Conservation (phyloP, 2,888 invertebrate species). For the Ormyrus thymus region DNA sequence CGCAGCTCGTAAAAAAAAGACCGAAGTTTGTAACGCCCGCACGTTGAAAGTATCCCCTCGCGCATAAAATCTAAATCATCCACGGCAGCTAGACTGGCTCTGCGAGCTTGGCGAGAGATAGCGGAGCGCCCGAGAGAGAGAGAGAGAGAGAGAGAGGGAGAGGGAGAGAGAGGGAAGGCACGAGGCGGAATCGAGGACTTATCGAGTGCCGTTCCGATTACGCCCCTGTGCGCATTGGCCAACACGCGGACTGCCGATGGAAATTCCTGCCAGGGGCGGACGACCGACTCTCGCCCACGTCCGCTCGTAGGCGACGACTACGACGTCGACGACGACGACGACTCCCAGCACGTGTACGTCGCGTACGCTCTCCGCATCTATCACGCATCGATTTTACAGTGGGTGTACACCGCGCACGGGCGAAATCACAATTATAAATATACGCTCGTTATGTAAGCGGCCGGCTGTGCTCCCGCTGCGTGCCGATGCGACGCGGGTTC, state of each 20-base stretch:
- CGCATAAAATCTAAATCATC: background rate
- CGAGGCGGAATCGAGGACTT: conserved; percentile 42
- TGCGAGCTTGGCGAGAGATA: background rate
- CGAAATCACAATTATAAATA: too few relatives aligned
- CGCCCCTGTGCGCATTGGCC: conserved; percentile 42
- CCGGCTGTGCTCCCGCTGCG: background rate
- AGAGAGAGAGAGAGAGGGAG: background rate
- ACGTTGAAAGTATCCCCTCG: background rate
- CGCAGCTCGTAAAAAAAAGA: too few relatives aligned
- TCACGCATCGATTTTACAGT: background rate
- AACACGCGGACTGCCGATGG: conserved; percentile 19
- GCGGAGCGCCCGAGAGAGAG: too few relatives aligned
- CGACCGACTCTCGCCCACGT: background rate
- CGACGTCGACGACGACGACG: too few relatives aligned
- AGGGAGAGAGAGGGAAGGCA: conserved; percentile 8
- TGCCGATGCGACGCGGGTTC: background rate
- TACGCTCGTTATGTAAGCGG: background rate
- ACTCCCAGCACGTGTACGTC: too few relatives aligned
- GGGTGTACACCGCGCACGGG: background rate
- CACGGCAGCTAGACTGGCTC: too few relatives aligned
- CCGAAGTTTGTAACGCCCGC: background rate
- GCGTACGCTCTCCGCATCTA: background rate
- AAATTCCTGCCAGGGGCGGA: conserved; percentile 50
- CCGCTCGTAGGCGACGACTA: too few relatives aligned
- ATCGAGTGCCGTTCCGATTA: conserved; percentile 48